Evolutionary conservation across 1,140 invertebrate species (phyloP).

Genomic region (Muscidifurax raptorellus): DNA sequence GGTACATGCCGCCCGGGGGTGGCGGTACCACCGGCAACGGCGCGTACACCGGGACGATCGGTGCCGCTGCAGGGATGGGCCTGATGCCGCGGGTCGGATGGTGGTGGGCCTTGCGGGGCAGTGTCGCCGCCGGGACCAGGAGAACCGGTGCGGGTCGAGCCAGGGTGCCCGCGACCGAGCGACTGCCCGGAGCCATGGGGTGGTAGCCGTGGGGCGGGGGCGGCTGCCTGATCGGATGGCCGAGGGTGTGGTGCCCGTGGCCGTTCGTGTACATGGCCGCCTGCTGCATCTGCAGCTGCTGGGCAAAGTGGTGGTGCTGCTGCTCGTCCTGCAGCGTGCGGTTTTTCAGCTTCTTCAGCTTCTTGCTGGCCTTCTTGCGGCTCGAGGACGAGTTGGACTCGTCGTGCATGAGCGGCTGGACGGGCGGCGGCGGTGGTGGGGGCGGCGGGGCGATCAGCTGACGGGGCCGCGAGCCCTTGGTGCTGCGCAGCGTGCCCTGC

Average conservation of each 20-base stretch:
- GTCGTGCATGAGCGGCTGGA: conserved; percentile 66
- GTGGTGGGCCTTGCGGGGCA: conserved; percentile 75
- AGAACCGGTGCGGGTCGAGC: conserved; percentile 75
- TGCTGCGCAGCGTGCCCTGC: conserved; percentile 83
- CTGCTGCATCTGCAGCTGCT: conserved; percentile 61
- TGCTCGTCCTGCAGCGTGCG: conserved; percentile 65
- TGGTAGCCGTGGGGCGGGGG: conserved; percentile 65
- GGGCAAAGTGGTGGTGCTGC: conserved; percentile 45
- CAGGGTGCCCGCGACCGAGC: conserved; percentile 72
- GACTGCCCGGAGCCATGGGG: conserved; percentile 71
- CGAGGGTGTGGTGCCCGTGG: conserved; percentile 71
- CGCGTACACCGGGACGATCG: conserved; percentile 72
- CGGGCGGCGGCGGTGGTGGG: conserved; percentile 79
- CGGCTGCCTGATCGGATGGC: conserved; percentile 71
- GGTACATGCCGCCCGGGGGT: conserved; percentile 76
- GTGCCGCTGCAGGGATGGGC: conserved; percentile 70
- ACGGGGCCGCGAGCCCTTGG: conserved; percentile 85
- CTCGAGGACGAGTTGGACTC: background rate
- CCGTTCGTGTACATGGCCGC: conserved; percentile 69
- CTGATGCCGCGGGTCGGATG: conserved; percentile 68
- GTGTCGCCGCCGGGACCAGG: conserved; percentile 77
- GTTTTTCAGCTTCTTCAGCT: conserved; percentile 72
- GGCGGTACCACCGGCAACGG: conserved; percentile 76
- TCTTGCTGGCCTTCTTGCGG: conserved; percentile 73
- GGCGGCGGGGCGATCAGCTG: conserved; percentile 89